phyloP scores from a whole-genome alignment of 2,113 vertebrate species.

The Bombycilla garrulus region DNA sequence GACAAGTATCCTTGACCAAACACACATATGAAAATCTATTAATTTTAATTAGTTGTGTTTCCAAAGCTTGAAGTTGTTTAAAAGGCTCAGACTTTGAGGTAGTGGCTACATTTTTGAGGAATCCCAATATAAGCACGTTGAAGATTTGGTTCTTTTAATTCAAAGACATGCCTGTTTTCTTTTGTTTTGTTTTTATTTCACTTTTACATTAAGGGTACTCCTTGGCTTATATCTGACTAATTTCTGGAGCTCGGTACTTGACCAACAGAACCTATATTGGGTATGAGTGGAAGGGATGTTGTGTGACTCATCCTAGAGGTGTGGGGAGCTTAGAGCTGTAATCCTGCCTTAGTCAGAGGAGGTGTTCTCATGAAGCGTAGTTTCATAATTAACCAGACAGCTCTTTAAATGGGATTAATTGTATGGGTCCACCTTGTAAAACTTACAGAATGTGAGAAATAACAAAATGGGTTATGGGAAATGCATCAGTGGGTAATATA shows the following conservation, averaged over 20 bases:
- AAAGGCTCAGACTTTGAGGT: not conserved
- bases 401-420: slow-evolving; percentile 20
- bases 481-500: not conserved
- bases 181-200: not conserved
- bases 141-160: not conserved
- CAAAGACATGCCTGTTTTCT: not conserved
- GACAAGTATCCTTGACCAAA: not conserved
- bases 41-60: not conserved
- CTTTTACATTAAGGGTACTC: not conserved
- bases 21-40: not conserved
- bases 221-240: not conserved
- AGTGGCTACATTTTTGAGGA: not conserved
- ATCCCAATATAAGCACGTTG: not conserved
- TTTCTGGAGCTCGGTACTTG: not conserved
- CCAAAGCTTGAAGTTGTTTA: not conserved
- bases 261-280: not conserved
- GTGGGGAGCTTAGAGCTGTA: not conserved
- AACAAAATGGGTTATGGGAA: not conserved
- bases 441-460: not conserved
- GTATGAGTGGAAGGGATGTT: not conserved
- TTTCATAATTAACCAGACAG: not conserved
- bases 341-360: slow-evolving; percentile 4
- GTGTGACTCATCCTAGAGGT: not conserved
- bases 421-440: not conserved
- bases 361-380: not conserved